phyloP scores from a whole-genome alignment of 2,888 invertebrate genomes.

The Zootermopsis nevadensis region DNA sequence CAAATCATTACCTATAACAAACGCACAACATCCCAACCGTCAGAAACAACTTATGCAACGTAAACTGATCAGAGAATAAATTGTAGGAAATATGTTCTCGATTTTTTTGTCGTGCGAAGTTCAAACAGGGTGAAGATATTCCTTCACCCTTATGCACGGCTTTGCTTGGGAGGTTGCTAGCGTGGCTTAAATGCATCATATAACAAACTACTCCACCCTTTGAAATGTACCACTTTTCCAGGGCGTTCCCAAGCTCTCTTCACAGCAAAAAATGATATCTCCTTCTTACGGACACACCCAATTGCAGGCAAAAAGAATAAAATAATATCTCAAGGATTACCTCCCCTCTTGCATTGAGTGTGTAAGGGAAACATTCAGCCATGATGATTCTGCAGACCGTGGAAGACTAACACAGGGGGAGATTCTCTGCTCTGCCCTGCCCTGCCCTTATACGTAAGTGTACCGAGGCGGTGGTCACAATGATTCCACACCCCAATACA shows the following conservation, averaged over 20 bases:
- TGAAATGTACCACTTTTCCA: constrained; percentile 1
- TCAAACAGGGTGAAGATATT: background rate
- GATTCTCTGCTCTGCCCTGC: background rate
- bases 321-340: constrained; percentile 36
- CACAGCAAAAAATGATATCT: background rate
- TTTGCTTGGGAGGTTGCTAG: background rate
- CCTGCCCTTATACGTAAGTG: background rate
- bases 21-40: too few relatives aligned
- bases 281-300: constrained; percentile 31
- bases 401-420: constrained; percentile 12
- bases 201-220: background rate
- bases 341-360: constrained; percentile 5
- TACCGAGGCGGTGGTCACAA: constrained; percentile 22
- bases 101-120: background rate
- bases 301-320: constrained; percentile 8
- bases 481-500: constrained; percentile 15
- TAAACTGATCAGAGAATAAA: background rate
- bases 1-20: too few relatives aligned
- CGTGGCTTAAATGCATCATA: background rate
- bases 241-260: constrained; percentile 28
- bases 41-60: background rate
- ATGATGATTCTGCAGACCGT: constrained; percentile 25
- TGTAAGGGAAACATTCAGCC: constrained; percentile 11
- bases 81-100: background rate
- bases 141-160: background rate